A percentile compares a stretch with the other conserved stretches of the same genome.
phyloP scores from a whole-genome alignment of 2,888 invertebrate genomes.

The Maniola hyperantus region DNA sequence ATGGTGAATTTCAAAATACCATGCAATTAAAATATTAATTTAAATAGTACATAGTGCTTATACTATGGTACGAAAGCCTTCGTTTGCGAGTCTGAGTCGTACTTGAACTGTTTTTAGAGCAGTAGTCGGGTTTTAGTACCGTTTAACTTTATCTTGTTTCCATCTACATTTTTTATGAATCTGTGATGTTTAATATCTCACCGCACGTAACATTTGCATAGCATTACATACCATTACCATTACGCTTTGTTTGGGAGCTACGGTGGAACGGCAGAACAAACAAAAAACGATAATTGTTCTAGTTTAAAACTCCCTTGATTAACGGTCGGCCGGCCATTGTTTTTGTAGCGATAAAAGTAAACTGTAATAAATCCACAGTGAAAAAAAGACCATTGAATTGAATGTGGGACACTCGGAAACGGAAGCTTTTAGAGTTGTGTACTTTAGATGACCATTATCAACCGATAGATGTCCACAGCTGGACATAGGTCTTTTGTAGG shows the following conservation, averaged over 20 bases:
- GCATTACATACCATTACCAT: conserved; percentile 63
- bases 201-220: conserved; percentile 53
- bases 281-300: conserved; percentile 41
- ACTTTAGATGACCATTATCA: no score
- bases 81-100: no score
- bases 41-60: no score
- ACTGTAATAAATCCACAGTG: conserved; percentile 13
- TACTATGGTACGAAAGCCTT: no score
- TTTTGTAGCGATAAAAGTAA: conserved; percentile 22
- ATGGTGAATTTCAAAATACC: no score
- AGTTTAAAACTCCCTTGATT: conserved; percentile 37
- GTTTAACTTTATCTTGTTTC: no score
- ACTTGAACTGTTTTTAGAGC: no score
- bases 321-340: conserved; percentile 19
- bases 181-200: conserved; percentile 42
- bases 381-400: conserved; percentile 5
- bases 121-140: no score
- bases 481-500: no score
- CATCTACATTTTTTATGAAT: background rate
- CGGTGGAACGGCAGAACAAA: conserved; percentile 25
- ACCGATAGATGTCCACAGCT: no score
- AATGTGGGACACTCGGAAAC: conserved; percentile 2
- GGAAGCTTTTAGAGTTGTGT: no score
- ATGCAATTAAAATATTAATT: no score
- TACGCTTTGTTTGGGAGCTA: conserved; percentile 36